These are phyloP conservation scores for Python bivittatus DNA, from an alignment of 2,113 vertebrate genomes.

Conservation along the genomic window DNA sequence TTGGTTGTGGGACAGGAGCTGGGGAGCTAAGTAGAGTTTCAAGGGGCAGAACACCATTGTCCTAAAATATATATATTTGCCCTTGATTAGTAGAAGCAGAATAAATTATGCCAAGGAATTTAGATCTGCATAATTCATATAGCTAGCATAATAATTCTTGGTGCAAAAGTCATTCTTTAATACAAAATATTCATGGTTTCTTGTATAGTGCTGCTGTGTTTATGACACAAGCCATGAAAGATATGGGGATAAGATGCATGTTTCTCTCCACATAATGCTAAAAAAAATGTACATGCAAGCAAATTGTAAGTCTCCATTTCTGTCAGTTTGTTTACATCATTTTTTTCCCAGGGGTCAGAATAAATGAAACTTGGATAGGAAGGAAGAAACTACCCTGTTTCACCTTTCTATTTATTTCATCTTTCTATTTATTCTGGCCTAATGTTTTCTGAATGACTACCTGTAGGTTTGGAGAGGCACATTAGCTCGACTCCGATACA, in stretches of 20 bases:
- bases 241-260: too few species aligned
- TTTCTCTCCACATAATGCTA: not conserved
- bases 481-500: slow-evolving; percentile 87
- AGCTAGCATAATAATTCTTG: not conserved
- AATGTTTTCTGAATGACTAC: not conserved
- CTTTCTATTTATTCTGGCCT: not conserved
- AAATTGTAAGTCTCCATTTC: too few species aligned
- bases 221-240: not conserved
- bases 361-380: not conserved
- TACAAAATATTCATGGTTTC: not conserved
- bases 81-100: not conserved
- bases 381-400: too few species aligned
- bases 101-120: not conserved
- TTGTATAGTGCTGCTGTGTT: not conserved
- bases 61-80: not conserved
- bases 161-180: not conserved
- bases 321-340: not conserved
- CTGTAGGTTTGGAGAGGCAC: slow-evolving; percentile 92
- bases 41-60: not conserved
- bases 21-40: not conserved
- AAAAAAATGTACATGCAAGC: not conserved
- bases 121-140: not conserved
- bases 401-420: not conserved
- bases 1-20: not conserved
- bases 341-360: not conserved